Base-by-base conservation (phyloP, 1,140 invertebrate species). In the Cotesia typhae region DNA sequence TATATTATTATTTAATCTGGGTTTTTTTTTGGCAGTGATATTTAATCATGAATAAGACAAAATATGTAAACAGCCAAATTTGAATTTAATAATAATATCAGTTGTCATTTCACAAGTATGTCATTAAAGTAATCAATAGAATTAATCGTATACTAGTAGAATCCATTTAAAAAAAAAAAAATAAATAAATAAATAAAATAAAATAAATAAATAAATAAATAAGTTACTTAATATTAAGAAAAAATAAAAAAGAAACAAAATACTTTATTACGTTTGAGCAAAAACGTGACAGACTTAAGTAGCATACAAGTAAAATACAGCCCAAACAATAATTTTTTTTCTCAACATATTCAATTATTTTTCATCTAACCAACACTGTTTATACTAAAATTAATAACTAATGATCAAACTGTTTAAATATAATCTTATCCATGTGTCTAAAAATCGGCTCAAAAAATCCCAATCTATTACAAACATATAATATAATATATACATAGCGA, bases 21-120 rank as follows among this genome's bases (percentile, higher is more conserved):
- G 83, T 79, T 74, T 52, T 67, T 17, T 85, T 87, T 86, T 85
- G 85, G 85, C 85, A 87, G 85, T 87, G 84, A 85, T 78, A 81
- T 85, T 87, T 78, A 82, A 83, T 79, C 79, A 80, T 83, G 83
- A 82, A 80, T 84, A 82, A 86, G 85, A 81, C 85, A 83, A 83
- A 83, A 52, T 10, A 38, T 37, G 5, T 70, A 68, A 55, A 35
- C 3, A 38, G 12, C 17, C 61, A 2, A 38, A 59, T 67, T 47
- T 35, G 28, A 38, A 66, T 70, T 17, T 67, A 2, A 10, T 20
- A 37, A 52, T 52, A 61, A 10, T 12, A 36, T 41, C 12, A 51
- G 41, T 69, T 65, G 53, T 52, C 20, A 35, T n/a, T 4, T n/a
- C 10, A 55, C 4, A 5, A 55, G 17, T 9, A 9, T 51, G 2